phyloP scores from a whole-genome alignment of 1,140 invertebrate species.

The Sarcophaga peregrina region DNA sequence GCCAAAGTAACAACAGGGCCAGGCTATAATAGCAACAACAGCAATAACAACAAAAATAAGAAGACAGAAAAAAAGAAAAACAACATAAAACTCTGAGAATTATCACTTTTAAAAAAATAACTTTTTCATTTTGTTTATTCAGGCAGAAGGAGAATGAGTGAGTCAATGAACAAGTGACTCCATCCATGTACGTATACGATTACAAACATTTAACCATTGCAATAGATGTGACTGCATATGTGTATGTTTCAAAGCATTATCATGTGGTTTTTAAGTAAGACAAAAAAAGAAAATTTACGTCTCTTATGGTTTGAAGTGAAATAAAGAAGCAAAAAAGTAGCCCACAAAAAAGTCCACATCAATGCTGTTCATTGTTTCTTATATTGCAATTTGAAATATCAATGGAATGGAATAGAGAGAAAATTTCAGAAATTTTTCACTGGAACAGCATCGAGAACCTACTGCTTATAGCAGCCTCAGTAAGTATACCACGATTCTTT shows the following conservation, averaged over 20 bases:
- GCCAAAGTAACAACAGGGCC: neutral
- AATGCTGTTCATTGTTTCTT: neutral
- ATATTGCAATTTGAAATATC: constrained; percentile 2
- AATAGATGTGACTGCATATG: neutral
- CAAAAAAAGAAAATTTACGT: neutral
- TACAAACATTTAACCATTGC: too few species aligned
- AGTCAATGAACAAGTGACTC: too few species aligned
- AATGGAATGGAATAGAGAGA: constrained; percentile 18
- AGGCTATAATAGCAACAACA: neutral
- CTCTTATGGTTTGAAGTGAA: constrained; percentile 11
- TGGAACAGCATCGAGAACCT: neutral
- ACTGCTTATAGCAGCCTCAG: neutral
- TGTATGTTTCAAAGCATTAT: neutral
- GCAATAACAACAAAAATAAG: neutral
- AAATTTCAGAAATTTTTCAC: neutral
- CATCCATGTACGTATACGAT: too few species aligned
- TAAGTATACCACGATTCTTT: neutral
- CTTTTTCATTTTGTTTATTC: constrained; percentile 32
- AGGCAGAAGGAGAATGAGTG: neutral
- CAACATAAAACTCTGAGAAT: constrained; percentile 24
- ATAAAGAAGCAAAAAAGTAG: neutral
- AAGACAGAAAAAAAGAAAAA: neutral
- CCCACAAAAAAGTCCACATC: neutral
- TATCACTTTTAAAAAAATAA: constrained; percentile 26
- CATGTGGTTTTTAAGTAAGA: constrained; percentile 3